Conservation (phyloP, 2,797 vertebrate genomes). For the Adrianichthys oophorus region DNA sequence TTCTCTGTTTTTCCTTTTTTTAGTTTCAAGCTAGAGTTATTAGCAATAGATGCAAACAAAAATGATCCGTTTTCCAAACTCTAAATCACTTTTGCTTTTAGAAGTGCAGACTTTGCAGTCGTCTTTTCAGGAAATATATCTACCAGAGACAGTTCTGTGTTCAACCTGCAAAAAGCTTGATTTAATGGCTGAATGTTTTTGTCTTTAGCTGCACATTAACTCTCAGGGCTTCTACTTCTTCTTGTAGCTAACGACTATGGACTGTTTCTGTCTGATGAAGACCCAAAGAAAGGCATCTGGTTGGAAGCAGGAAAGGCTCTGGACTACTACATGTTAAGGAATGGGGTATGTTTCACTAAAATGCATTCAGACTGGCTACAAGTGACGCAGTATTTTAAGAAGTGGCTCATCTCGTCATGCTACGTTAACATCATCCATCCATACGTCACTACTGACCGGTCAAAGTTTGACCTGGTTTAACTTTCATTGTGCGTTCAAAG, state of each 20-base stretch:
- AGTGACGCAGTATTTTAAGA: background rate
- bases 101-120: too few species aligned
- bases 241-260: constrained; percentile 93
- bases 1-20: background rate
- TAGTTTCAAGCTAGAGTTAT: too few species aligned
- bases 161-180: background rate
- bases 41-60: too few species aligned
- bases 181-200: background rate
- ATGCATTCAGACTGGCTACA: background rate
- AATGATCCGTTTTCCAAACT: too few species aligned
- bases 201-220: constrained; percentile 4
- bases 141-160: too few species aligned
- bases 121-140: too few species aligned
- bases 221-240: constrained; percentile 23
- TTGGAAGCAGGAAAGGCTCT: constrained; percentile 94
- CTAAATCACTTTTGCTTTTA: too few species aligned
- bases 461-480: too few species aligned
- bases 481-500: too few species aligned
- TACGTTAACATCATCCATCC: too few species aligned
- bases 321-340: constrained; percentile 99
- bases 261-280: constrained; percentile 95
- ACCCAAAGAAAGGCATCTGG: constrained; percentile 99
- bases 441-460: too few species aligned
- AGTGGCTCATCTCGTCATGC: too few species aligned
- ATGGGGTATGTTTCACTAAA: constrained; percentile 83